phyloP scores from a whole-genome alignment of 2,888 invertebrate species.

The Girardia tigrina region DNA sequence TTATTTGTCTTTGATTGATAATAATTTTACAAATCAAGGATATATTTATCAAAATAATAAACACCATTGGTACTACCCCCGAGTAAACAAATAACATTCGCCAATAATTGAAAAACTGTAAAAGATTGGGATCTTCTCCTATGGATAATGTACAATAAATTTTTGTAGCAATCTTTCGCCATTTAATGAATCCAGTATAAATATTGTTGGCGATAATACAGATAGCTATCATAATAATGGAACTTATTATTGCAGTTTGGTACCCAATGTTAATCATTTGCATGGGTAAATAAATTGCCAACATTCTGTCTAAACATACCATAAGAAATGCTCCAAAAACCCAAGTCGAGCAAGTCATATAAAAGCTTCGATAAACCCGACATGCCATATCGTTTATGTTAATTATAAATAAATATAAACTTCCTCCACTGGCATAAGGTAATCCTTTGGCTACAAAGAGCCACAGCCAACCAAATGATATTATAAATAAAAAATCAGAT shows the following conservation, averaged over 20 bases:
- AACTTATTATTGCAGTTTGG: not conserved
- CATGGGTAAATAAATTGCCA: not conserved
- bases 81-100: constrained; percentile 6
- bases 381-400: not conserved
- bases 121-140: not conserved
- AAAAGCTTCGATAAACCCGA: not conserved
- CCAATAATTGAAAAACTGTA: not conserved
- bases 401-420: not conserved
- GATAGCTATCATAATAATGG: not conserved
- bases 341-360: constrained; percentile 23
- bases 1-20: not conserved
- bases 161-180: not conserved
- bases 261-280: not conserved
- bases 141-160: not conserved
- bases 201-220: constrained; percentile 6
- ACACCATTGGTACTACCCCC: not conserved
- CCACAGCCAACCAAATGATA: constrained; percentile 30
- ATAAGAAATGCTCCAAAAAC: not conserved
- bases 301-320: constrained; percentile 15
- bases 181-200: not conserved
- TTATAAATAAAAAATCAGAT: constrained; percentile 10
- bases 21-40: constrained; percentile 9
- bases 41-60: constrained; percentile 1
- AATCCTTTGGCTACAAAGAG: constrained; percentile 28
- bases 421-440: constrained; percentile 21